Percentiles rank a stretch among this genome's conserved stretches.
Conservation (phyloP, 2,888 invertebrate species). For the Nineta flava region DNA sequence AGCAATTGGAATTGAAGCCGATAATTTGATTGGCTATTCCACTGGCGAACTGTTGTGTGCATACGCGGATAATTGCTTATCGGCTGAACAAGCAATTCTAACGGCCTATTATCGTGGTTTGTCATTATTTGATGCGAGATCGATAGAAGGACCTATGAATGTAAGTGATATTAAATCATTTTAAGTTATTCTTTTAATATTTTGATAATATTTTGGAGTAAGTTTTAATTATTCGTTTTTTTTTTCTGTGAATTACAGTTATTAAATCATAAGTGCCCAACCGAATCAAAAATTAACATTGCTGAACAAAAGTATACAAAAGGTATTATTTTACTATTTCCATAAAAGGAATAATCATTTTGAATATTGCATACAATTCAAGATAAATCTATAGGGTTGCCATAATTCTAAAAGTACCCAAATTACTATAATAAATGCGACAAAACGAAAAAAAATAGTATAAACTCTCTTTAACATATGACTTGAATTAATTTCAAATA, state of each 20-base stretch:
- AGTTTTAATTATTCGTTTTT: slow-evolving; percentile 30
- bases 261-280: slow-evolving; percentile 78
- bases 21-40: slow-evolving; percentile 44
- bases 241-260: slow-evolving; percentile 64
- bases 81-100: slow-evolving; percentile 64
- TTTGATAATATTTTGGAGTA: neutral
- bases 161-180: slow-evolving; percentile 40
- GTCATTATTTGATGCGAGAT: slow-evolving; percentile 44
- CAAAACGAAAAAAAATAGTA: neutral
- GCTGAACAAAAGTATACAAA: slow-evolving; percentile 47
- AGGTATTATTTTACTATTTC: too few relatives aligned
- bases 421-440: neutral
- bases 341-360: slow-evolving; percentile 67
- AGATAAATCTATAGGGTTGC: slow-evolving; percentile 56
- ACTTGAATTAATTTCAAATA: too few relatives aligned
- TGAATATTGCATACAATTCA: slow-evolving; percentile 83
- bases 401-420: neutral
- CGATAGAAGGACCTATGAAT: slow-evolving; percentile 63
- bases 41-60: slow-evolving; percentile 83
- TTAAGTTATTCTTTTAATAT: neutral
- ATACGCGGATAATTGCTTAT: slow-evolving; percentile 78
- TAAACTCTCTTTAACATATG: too few relatives aligned
- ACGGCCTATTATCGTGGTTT: slow-evolving; percentile 61
- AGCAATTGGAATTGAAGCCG: slow-evolving; percentile 24
- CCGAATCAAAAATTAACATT: slow-evolving; percentile 46